Percentiles rank a stretch among this genome's conserved stretches.
These are phyloP conservation scores for Oreohelix idahoensis DNA, from an alignment of 1,140 invertebrate species.

Conservation along the genomic window DNA sequence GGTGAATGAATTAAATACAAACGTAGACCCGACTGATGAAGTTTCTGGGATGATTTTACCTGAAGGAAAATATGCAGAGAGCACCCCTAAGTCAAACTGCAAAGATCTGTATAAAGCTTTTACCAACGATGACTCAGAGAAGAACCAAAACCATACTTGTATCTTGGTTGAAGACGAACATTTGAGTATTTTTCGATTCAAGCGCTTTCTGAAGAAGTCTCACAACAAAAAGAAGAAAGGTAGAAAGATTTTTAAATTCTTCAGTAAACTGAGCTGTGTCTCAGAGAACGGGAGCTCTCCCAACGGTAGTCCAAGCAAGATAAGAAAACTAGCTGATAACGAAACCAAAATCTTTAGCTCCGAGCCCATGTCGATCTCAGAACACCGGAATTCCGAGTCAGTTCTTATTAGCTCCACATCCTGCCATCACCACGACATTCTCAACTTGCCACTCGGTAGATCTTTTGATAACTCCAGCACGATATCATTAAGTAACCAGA, in stretches of 20 bases:
- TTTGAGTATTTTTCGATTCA: slow-evolving; percentile 28
- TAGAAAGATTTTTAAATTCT: neutral
- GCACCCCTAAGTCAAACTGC: neutral
- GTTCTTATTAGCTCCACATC: neutral
- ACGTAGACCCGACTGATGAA: neutral
- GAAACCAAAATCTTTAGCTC: neutral
- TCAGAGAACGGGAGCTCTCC: slow-evolving; percentile 15
- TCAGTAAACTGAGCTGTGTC: slow-evolving; percentile 23
- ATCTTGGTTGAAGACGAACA: slow-evolving; percentile 31
- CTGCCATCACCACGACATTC: neutral
- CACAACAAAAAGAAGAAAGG: slow-evolving; percentile 34
- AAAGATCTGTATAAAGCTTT: slow-evolving; percentile 34
- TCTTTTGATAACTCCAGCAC: neutral
- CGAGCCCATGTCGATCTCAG: neutral
- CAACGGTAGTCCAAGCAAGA: neutral
- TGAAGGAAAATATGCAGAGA: neutral
- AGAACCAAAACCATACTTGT: slow-evolving; percentile 39
- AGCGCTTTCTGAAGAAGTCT: slow-evolving; percentile 40
- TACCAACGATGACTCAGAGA: slow-evolving; percentile 33
- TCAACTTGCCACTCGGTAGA: neutral
- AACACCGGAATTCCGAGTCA: neutral
- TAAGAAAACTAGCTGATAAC: neutral
- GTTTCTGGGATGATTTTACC: neutral
- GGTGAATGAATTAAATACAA: neutral
- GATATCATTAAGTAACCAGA: slow-evolving; percentile 7